Conservation (phyloP, 2,113 vertebrate genomes). For the Monarcha castaneiventris region DNA sequence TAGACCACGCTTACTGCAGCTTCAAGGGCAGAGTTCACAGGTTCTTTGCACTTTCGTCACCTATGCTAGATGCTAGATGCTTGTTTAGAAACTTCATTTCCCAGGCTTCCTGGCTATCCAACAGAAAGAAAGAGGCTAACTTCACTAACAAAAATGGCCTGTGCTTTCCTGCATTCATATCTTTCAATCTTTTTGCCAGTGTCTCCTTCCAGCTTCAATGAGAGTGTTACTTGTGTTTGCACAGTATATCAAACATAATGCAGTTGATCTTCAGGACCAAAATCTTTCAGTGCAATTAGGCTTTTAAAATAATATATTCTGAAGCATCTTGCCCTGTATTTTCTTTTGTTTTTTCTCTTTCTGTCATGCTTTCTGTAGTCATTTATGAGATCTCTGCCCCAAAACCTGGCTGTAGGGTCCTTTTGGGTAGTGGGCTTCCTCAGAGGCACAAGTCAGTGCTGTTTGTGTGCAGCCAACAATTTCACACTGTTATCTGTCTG, state of each 20-base stretch:
- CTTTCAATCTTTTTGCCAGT: neutral
- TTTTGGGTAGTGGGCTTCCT: neutral
- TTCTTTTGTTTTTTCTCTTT: neutral
- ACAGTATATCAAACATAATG: neutral
- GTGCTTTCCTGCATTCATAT: neutral
- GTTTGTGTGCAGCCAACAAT: neutral
- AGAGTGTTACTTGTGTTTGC: neutral
- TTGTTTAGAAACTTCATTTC: neutral
- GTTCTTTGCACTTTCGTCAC: neutral
- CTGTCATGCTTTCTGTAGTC: neutral
- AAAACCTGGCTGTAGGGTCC: neutral
- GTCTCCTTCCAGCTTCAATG: neutral
- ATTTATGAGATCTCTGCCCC: neutral
- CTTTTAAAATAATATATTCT: neutral
- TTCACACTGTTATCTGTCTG: neutral
- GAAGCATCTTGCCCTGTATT: neutral
- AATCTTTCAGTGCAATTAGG: neutral
- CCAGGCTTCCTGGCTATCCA: neutral
- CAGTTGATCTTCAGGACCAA: neutral
- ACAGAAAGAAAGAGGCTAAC: neutral
- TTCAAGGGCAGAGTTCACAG: neutral
- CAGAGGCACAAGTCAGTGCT: neutral
- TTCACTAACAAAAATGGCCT: neutral
- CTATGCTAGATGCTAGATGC: no score
- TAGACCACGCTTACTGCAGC: rapidly evolving